phyloP scores from a whole-genome alignment of 1,140 invertebrate species.

The Aphidius ervi region DNA sequence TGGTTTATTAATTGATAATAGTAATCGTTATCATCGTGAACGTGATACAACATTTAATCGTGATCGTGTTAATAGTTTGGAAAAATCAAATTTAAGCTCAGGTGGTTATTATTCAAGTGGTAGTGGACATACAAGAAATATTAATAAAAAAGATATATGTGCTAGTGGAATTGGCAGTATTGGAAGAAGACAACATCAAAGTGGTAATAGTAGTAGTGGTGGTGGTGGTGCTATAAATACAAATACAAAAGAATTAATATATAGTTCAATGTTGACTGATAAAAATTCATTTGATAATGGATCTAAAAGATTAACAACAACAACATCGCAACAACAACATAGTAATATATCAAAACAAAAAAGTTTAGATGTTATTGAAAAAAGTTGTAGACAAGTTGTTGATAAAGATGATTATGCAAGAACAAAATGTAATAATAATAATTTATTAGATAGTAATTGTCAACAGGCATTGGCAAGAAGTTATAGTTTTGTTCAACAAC shows the following conservation, averaged over 20 bases:
- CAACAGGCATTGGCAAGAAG: slow-evolving; percentile 56
- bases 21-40: slow-evolving; percentile 40
- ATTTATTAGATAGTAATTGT: slow-evolving; percentile 12
- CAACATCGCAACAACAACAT: slow-evolving; percentile 14
- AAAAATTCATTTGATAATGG: slow-evolving; percentile 30
- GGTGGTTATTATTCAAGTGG: slow-evolving; percentile 40
- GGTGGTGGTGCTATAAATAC: slow-evolving; percentile 40
- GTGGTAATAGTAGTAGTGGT: slow-evolving; percentile 24
- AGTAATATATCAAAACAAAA: slow-evolving; percentile 47
- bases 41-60: slow-evolving; percentile 32
- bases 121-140: slow-evolving; percentile 33
- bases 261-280: slow-evolving; percentile 40
- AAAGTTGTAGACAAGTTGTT: slow-evolving; percentile 31
- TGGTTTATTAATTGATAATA: slow-evolving; percentile 42
- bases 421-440: slow-evolving; percentile 42
- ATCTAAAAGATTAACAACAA: slow-evolving; percentile 35
- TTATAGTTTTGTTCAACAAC: slow-evolving; percentile 70
- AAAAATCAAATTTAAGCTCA: slow-evolving; percentile 39
- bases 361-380: slow-evolving; percentile 47
- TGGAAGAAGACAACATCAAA: slow-evolving; percentile 38
- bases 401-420: slow-evolving; percentile 41
- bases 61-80: slow-evolving; percentile 49
- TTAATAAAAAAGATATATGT: slow-evolving; percentile 33
- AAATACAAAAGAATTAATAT: slow-evolving; percentile 44
- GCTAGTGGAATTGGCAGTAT: slow-evolving; percentile 41